Conservation (phyloP, 2,797 vertebrate species). For the Apogon hyalosoma region DNA sequence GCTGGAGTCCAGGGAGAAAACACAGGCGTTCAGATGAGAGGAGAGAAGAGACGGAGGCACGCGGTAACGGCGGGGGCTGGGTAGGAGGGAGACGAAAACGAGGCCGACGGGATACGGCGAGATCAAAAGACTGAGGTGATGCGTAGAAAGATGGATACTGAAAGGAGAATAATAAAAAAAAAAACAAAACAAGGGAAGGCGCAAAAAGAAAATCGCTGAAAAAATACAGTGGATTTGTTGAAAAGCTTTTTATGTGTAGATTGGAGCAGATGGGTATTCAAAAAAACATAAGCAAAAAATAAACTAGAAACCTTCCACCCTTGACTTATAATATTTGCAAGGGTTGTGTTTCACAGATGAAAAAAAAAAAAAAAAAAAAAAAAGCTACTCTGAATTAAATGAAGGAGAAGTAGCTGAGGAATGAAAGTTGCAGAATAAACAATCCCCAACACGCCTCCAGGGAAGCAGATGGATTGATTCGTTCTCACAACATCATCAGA, state of each 20-base stretch:
- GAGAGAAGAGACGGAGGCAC: not conserved
- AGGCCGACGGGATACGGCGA: not conserved
- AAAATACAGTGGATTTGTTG: not conserved
- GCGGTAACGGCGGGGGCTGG: not conserved
- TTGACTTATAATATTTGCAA: conserved; percentile 28
- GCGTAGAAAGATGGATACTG: not conserved
- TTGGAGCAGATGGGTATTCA: not conserved
- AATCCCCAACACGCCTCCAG: conserved; percentile 43
- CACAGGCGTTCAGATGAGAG: not conserved
- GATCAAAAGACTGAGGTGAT: conserved; percentile 11
- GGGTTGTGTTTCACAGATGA: conserved; percentile 2
- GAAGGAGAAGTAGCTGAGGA: conserved; percentile 52
- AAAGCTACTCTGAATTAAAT: conserved; percentile 13
- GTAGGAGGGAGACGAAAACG: not conserved
- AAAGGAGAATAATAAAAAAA: not conserved
- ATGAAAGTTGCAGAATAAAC: conserved; percentile 60
- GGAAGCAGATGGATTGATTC: conserved; percentile 65
- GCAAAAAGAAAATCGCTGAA: too few species aligned
- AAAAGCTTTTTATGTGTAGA: not conserved
- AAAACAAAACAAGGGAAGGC: too few species aligned
- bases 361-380: not conserved
- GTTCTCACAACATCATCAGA: conserved; percentile 51
- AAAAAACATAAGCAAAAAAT: not conserved
- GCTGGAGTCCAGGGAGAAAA: conserved; percentile 70
- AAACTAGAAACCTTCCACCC: not conserved